Evolutionary conservation across 2,113 vertebrate genomes (phyloP).

Genomic region (Percopsis transmontana): DNA sequence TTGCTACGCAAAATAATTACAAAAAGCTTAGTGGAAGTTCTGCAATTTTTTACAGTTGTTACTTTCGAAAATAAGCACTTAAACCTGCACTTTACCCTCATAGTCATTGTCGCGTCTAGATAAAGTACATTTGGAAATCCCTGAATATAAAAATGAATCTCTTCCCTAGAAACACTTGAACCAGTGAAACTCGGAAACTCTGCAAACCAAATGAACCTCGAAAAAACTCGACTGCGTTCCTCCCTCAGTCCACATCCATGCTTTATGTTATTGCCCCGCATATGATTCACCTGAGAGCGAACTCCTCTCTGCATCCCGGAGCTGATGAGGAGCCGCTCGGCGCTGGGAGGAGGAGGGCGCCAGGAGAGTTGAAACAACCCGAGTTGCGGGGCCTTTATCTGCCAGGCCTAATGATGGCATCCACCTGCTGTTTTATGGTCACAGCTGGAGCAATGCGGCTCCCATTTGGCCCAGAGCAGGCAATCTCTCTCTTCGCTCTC

Average conservation of each 20-base stretch:
- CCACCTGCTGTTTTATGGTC: slow-evolving; percentile 99
- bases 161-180: no score
- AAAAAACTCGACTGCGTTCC: background rate
- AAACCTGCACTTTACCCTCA: no score
- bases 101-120: no score
- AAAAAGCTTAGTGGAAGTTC: no score
- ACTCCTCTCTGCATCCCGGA: background rate
- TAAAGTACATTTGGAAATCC: background rate
- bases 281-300: slow-evolving; percentile 18
- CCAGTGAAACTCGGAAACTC: background rate
- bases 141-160: background rate
- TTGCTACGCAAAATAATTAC: no score
- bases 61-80: no score
- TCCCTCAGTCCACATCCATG: slow-evolving; percentile 37
- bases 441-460: slow-evolving; percentile 88
- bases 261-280: slow-evolving; percentile 44
- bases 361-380: background rate
- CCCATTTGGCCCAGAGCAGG: slow-evolving; percentile 76
- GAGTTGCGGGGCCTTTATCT: slow-evolving; percentile 83
- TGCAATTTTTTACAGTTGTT: no score
- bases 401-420: slow-evolving; percentile 95
- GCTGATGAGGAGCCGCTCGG: slow-evolving; percentile 69
- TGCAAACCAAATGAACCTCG: background rate
- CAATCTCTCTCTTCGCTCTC: slow-evolving; percentile 25
- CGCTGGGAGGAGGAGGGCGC: no score